Evolutionary conservation across 92 coral and sea anemone species (phyloP).

Genomic region (Micromussa lordhowensis): DNA sequence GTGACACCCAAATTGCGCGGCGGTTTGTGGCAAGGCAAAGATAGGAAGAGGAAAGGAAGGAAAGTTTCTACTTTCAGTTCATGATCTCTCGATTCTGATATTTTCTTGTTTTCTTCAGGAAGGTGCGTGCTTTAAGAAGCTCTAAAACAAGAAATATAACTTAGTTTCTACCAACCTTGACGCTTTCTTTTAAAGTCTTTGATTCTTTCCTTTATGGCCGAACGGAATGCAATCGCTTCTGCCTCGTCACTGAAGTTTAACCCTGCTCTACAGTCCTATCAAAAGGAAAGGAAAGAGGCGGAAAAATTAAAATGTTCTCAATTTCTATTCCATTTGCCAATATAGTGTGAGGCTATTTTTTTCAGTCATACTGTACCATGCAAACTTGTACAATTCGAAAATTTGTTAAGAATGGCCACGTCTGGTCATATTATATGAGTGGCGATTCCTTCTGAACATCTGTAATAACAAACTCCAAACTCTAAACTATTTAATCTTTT

Average conservation of each 20-base stretch:
- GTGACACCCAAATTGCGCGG: neutral
- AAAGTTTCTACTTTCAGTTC: neutral
- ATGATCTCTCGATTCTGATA: neutral
- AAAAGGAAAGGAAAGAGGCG: neutral
- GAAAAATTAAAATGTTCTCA: neutral
- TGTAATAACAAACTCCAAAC: neutral
- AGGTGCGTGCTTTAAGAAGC: neutral
- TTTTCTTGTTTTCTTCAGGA: neutral
- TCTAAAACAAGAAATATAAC: neutral
- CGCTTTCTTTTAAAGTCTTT: constrained; percentile 84
- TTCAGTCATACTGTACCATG: too few relatives aligned
- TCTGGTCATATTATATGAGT: neutral
- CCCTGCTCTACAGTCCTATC: constrained; percentile 92
- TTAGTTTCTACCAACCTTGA: constrained; percentile 61
- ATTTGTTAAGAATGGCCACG: too few relatives aligned
- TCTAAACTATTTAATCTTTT: neutral
- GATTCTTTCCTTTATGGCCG: constrained; percentile 90
- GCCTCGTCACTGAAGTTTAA: constrained; percentile 83
- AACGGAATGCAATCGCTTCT: constrained; percentile 86
- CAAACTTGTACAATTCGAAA: too few relatives aligned
- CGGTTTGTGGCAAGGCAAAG: neutral
- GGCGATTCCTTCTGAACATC: neutral
- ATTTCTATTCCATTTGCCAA: neutral
- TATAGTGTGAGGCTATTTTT: neutral
- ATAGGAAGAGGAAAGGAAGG: neutral